phyloP scores from a whole-genome alignment of 37 sponge, comb jelly and placozoan genomes.

The Ianthella basta region DNA sequence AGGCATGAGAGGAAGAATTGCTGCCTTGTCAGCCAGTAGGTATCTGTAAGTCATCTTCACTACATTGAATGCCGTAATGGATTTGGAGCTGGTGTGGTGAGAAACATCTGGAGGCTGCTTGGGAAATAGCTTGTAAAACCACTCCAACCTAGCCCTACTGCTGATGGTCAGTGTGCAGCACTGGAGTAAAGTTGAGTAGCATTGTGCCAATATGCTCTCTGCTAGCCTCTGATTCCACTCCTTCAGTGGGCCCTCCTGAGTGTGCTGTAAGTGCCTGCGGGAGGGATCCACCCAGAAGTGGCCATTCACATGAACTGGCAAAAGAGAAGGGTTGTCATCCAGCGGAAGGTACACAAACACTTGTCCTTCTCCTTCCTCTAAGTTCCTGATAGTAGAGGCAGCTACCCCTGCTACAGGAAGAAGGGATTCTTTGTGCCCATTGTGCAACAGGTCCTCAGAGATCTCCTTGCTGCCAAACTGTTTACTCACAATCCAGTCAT shows the following conservation, averaged over 20 bases:
- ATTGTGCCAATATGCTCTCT: slow-evolving; percentile 17
- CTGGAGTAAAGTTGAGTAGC: slow-evolving; percentile 40
- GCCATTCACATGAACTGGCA: slow-evolving; percentile 81
- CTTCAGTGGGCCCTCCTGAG: background rate
- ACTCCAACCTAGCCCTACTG: background rate
- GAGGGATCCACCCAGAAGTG: slow-evolving; percentile 74
- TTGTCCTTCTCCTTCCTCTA: background rate
- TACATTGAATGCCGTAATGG: slow-evolving; percentile 6
- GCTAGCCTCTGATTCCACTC: slow-evolving; percentile 51
- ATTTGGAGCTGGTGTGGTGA: background rate
- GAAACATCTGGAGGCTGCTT: background rate
- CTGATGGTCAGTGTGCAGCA: background rate
- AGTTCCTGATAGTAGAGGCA: background rate
- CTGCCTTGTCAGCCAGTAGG: background rate
- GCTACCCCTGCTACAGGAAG: slow-evolving; percentile 20
- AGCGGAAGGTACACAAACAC: slow-evolving; percentile 25
- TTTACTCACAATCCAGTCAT: slow-evolving; percentile 12
- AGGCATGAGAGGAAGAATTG: background rate
- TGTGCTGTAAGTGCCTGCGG: slow-evolving; percentile 56
- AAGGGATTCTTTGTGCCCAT: slow-evolving; percentile 5
- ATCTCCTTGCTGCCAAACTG: slow-evolving; percentile 6
- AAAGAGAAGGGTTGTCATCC: slow-evolving; percentile 27
- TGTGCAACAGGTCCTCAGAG: background rate
- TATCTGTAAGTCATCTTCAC: background rate
- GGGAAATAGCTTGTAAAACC: slow-evolving; percentile 63